A percentile compares a stretch with the other conserved stretches of the same genome.
Evolutionary conservation across 2,113 vertebrate genomes (phyloP).

Genomic region (Pongo abelii): DNA sequence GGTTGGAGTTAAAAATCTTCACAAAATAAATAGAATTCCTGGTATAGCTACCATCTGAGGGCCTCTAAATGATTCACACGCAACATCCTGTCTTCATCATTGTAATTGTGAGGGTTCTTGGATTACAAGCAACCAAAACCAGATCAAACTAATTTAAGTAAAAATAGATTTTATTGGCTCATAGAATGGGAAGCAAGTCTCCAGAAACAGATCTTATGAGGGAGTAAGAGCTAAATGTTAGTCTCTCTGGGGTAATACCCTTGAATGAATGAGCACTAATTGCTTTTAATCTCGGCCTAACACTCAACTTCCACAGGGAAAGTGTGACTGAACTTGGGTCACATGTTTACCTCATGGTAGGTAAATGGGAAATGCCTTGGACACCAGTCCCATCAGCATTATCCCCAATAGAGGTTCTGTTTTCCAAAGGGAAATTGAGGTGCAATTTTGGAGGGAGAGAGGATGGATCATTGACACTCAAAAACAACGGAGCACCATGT

Average conservation of each 20-base stretch:
- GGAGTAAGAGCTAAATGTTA: not conserved
- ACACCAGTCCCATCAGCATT: not conserved
- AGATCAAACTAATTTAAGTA: not conserved
- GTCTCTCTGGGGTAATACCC: not conserved
- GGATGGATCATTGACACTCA: not conserved
- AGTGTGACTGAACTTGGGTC: not conserved
- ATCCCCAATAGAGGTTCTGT: not conserved
- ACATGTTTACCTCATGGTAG: not conserved
- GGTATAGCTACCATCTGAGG: not conserved
- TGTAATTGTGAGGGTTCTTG: not conserved
- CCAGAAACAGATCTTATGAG: not conserved
- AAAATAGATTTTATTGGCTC: not conserved
- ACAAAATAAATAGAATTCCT: constrained; percentile 20
- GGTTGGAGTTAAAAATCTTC: not conserved
- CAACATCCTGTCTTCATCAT: not conserved
- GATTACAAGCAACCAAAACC: not conserved
- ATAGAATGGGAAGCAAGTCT: not conserved
- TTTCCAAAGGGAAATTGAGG: not conserved
- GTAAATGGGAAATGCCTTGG: not conserved
- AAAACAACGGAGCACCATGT: not conserved
- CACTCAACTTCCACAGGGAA: not conserved
- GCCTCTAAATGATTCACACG: not conserved
- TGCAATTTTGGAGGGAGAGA: not conserved
- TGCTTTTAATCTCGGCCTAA: not conserved
- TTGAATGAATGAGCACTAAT: not conserved